A percentile compares a stretch with the other conserved stretches of the same genome.
Conservation (phyloP, 2,888 invertebrate genomes). For the Abscondita cerata region DNA sequence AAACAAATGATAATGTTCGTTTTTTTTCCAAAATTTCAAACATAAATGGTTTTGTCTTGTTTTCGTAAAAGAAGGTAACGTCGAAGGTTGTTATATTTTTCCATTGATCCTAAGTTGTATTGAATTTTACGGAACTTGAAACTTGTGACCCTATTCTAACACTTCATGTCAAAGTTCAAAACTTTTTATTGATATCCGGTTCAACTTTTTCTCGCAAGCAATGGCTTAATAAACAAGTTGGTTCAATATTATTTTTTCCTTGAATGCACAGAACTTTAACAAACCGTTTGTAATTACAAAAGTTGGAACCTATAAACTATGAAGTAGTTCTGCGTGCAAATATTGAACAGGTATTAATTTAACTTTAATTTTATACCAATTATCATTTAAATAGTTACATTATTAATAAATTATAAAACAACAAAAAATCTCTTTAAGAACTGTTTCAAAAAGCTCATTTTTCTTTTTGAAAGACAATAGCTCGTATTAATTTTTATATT, state of each 20-base stretch:
- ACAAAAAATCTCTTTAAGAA: too few relatives aligned
- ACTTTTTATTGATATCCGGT: constrained; percentile 28
- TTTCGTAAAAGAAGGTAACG: not conserved
- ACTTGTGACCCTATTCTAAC: constrained; percentile 19
- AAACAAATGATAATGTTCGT: too few relatives aligned
- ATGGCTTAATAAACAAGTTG: constrained; percentile 29
- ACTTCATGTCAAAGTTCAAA: constrained; percentile 22
- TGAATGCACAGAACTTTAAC: constrained; percentile 20
- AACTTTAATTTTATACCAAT: not conserved
- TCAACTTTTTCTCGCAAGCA: constrained; percentile 21
- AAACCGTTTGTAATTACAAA: constrained; percentile 23
- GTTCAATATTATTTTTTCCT: constrained; percentile 27
- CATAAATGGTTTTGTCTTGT: not conserved
- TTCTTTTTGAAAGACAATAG: too few relatives aligned
- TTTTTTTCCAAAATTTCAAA: not conserved
- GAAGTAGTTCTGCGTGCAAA: constrained; percentile 18
- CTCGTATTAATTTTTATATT: too few relatives aligned
- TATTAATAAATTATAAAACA: not conserved
- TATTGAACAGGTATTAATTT: constrained; percentile 21
- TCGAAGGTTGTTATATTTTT: constrained; percentile 5
- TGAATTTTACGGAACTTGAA: constrained; percentile 18
- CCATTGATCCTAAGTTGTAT: constrained; percentile 15
- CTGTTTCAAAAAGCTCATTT: too few relatives aligned
- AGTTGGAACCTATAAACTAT: constrained; percentile 24
- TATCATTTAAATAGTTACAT: constrained; percentile 10